phyloP scores from a whole-genome alignment of 2,888 invertebrate genomes.

The Trimorus sp. region DNA sequence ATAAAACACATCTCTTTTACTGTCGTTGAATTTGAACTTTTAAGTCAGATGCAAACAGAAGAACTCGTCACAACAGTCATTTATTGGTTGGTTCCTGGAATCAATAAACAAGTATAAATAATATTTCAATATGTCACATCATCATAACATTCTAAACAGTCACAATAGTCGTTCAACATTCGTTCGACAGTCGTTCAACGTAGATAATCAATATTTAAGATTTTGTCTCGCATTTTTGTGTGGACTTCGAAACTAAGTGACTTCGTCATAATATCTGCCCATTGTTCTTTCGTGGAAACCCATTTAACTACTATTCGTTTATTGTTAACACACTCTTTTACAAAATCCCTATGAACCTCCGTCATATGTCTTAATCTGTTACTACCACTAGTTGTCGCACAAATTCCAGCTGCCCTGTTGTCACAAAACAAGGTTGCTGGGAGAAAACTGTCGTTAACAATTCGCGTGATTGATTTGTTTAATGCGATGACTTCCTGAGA shows the following conservation, averaged over 20 bases:
- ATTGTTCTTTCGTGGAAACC: not conserved
- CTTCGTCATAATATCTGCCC: constrained; percentile 10
- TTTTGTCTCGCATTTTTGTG: constrained; percentile 1
- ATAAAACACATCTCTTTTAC: too few species aligned
- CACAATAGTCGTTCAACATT: too few species aligned
- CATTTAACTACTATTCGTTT: not conserved
- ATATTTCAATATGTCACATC: too few species aligned
- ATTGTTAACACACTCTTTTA: constrained; percentile 2
- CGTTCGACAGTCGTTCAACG: too few species aligned
- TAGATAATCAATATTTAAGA: not conserved
- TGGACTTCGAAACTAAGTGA: not conserved
- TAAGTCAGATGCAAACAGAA: too few species aligned
- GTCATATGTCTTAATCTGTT: not conserved
- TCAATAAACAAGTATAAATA: too few species aligned
- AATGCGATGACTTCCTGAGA: not conserved
- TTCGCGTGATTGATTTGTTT: not conserved
- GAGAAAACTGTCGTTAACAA: not conserved
- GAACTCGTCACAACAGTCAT: too few species aligned
- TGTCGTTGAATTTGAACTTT: too few species aligned
- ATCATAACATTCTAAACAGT: too few species aligned
- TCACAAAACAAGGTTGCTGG: constrained; percentile 4
- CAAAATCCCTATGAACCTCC: not conserved
- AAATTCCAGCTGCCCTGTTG: not conserved
- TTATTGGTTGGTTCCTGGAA: too few species aligned
- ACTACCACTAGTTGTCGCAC: not conserved